Base-by-base conservation (phyloP, 1,140 invertebrate genomes). In the Drosophila lacertosa region DNA sequence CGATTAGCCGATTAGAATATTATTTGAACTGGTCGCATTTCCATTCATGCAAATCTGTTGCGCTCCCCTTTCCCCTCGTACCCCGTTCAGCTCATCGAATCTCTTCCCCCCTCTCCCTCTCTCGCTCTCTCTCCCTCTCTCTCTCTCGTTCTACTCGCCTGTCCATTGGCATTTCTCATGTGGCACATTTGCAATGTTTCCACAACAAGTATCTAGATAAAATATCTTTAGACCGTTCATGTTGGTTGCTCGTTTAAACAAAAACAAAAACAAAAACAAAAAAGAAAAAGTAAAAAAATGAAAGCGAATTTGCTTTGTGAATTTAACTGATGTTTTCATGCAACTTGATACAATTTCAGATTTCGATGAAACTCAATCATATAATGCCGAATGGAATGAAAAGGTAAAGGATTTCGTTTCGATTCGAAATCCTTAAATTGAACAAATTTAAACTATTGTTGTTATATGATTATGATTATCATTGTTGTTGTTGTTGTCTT, bases 301-400 rank as follows among this genome's bases (percentile, higher is more conserved):
- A n/a, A n/a, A n/a, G n/a, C n/a, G 7, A 13, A 47, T 22, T n/a
- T 6, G 24, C 6, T 4, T 22, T 42, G 18, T 16, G 35, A 42
- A 48, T 63, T 40, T 47, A 54, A 74, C 59, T 74, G 72, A 53
- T 48, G 39, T 50, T 47, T 53, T 57, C n/a, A n/a, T 77, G 80
- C 74, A 71, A 54, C 48, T 89, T 89, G 63, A 86, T 81, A 71
- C 77, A 81, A 81, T 91, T 91, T 67, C 89, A 91, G 90, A 91
- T 90, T 91, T 91, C 77, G 90, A 91, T 72, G 90, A 91, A 80
- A 72, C 80, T 55, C 89, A 90, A 83, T 79, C 82, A 48, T 91
- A 90, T 79, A 90, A 91, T 89, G 79, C 82, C 67, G 90, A 91
- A 72, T 91, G 90, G 90, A 90, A 89, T 73, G 89, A 90, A 83